Evolutionary conservation across 2,888 invertebrate species (phyloP).

Genomic region (Tinea pellionella): DNA sequence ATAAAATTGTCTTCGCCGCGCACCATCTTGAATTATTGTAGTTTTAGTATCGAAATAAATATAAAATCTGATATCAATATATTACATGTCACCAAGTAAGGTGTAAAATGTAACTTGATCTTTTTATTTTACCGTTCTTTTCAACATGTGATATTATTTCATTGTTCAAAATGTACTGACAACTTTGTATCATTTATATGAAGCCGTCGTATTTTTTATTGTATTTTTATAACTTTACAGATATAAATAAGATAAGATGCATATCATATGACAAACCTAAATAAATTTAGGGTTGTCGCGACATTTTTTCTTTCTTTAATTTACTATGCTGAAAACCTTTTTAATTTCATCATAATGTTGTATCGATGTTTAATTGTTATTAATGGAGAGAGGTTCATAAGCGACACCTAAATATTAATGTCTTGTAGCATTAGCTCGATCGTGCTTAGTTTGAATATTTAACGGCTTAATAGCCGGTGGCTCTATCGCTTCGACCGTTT

Average conservation of each 20-base stretch:
- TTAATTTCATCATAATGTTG: neutral
- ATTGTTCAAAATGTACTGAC: neutral
- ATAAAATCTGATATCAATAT: constrained; percentile 40
- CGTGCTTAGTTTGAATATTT: constrained; percentile 17
- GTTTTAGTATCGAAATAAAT: constrained; percentile 42
- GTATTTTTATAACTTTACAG: neutral
- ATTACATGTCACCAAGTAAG: constrained; percentile 57
- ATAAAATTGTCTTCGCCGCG: constrained; percentile 38
- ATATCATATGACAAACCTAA: no score
- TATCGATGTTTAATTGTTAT: constrained; percentile 40
- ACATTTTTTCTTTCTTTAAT: neutral
- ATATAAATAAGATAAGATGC: no score
- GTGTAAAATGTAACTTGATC: constrained; percentile 41
- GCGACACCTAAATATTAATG: constrained; percentile 38
- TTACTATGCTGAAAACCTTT: neutral
- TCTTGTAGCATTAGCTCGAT: constrained; percentile 37
- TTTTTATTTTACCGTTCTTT: constrained; percentile 39
- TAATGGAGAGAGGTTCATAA: constrained; percentile 37
- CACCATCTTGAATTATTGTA: constrained; percentile 39
- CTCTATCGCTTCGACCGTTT: constrained; percentile 12
- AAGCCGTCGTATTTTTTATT: neutral
- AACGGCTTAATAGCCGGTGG: constrained; percentile 13
- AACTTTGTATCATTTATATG: neutral
- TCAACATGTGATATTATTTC: constrained; percentile 16
- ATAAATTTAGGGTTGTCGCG: no score